Percentiles rank a stretch among this genome's conserved stretches.
These are phyloP conservation scores for Caenorhabditis becei DNA, from an alignment of 2,888 invertebrate species.

Conservation along the genomic window DNA sequence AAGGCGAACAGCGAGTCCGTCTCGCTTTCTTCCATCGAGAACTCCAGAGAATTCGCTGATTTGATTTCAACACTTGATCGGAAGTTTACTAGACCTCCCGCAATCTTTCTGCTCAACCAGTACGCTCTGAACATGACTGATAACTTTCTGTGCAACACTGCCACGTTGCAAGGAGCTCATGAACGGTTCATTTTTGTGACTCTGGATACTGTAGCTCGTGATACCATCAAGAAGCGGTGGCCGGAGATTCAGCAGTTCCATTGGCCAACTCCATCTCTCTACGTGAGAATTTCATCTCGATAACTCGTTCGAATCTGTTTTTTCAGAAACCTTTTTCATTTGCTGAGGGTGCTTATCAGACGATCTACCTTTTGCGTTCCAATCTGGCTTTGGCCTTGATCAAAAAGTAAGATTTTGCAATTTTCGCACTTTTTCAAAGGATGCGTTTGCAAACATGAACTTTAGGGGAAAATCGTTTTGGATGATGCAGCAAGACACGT, in stretches of 20 bases:
- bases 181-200: constrained; percentile 80
- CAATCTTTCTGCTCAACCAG: constrained; percentile 80
- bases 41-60: constrained; percentile 76
- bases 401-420: constrained; percentile 54
- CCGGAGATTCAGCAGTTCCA: constrained; percentile 80
- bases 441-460: neutral
- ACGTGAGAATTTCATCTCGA: constrained; percentile 67
- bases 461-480: constrained; percentile 79
- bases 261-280: constrained; percentile 81
- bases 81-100: constrained; percentile 77
- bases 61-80: constrained; percentile 59
- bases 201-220: constrained; percentile 76
- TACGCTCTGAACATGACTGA: constrained; percentile 81
- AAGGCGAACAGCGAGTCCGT: constrained; percentile 76
- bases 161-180: constrained; percentile 63
- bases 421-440: neutral
- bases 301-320: neutral
- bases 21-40: constrained; percentile 72
- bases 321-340: constrained; percentile 81
- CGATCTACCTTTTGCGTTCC: constrained; percentile 79
- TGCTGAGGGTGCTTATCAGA: constrained; percentile 81
- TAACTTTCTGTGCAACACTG: constrained; percentile 81
- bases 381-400: constrained; percentile 78
- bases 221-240: constrained; percentile 75
- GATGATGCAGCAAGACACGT: constrained; percentile 81